These are phyloP conservation scores for Drosophila mauritiana DNA, from an alignment of 1,140 invertebrate species.

Conservation along the genomic window DNA sequence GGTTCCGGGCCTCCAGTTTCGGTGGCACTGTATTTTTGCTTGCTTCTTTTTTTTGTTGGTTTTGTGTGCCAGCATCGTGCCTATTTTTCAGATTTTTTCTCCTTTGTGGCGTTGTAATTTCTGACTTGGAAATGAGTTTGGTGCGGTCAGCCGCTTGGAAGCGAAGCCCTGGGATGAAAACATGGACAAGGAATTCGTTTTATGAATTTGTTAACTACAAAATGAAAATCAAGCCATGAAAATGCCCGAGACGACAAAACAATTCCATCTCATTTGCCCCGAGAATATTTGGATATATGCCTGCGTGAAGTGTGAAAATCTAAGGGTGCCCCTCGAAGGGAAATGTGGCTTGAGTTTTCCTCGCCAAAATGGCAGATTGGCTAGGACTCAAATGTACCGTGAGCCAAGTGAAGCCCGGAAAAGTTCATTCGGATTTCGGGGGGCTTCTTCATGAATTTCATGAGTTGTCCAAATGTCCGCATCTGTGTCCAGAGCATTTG, in stretches of 20 bases:
- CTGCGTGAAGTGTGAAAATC: constrained; percentile 27
- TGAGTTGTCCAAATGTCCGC: constrained; percentile 46
- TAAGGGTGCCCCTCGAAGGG: neutral
- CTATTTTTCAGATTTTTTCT: constrained; percentile 19
- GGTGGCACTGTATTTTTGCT: constrained; percentile 22
- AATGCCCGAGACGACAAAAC: constrained; percentile 30
- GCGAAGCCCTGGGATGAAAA: constrained; percentile 20
- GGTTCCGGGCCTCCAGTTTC: neutral
- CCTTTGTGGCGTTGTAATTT: constrained; percentile 42
- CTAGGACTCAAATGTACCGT: constrained; percentile 35
- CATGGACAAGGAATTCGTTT: constrained; percentile 63
- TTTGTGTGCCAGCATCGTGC: neutral
- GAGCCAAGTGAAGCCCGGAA: constrained; percentile 19
- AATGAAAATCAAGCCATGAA: constrained; percentile 69
- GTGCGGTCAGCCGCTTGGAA: constrained; percentile 63
- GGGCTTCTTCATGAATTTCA: constrained; percentile 68
- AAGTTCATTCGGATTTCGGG: constrained; percentile 35
- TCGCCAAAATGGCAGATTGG: constrained; percentile 5
- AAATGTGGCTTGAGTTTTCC: neutral
- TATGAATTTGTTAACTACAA: constrained; percentile 78
- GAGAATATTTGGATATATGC: constrained; percentile 12
- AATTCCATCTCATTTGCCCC: constrained; percentile 49
- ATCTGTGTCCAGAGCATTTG: constrained; percentile 45
- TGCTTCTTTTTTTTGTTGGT: constrained; percentile 1
- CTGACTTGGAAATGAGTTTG: constrained; percentile 72